These are phyloP conservation scores for Otus sunia DNA, from an alignment of 2,113 vertebrate genomes.

Conservation along the genomic window DNA sequence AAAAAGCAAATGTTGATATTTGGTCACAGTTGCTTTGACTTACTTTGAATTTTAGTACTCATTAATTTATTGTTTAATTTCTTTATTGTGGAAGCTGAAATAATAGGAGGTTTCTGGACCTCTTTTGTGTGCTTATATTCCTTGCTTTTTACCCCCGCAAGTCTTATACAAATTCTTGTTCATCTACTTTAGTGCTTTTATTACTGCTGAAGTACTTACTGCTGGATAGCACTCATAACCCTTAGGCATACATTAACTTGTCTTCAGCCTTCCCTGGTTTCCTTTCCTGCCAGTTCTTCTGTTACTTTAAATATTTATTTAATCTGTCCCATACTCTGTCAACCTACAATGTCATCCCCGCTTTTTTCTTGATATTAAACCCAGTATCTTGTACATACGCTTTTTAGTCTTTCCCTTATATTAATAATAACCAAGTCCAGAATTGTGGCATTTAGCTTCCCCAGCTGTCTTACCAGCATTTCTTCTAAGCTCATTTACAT, in stretches of 20 bases:
- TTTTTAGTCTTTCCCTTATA: background rate
- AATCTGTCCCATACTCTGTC: background rate
- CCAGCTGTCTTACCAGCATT: background rate
- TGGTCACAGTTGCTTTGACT: background rate
- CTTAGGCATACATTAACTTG: slow-evolving; percentile 51
- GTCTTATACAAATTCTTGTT: slow-evolving; percentile 53
- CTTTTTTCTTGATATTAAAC: background rate
- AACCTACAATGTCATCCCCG: background rate
- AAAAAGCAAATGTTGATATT: background rate
- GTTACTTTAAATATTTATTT: slow-evolving; percentile 60
- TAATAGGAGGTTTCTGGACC: background rate
- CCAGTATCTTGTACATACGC: background rate
- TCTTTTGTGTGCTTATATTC: background rate
- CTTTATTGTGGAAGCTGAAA: background rate
- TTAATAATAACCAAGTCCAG: background rate
- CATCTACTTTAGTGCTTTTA: slow-evolving; percentile 50
- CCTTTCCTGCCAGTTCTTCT: slow-evolving; percentile 46
- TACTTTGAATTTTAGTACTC: background rate
- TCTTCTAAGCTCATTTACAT: background rate
- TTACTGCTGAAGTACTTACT: slow-evolving; percentile 58
- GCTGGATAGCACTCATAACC: slow-evolving; percentile 26
- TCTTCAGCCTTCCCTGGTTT: slow-evolving; percentile 40
- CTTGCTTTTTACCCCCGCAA: background rate
- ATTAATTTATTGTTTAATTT: background rate
- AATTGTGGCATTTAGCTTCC: background rate